Conservation (phyloP, 2,797 vertebrate genomes). For the Phataginus tetradactyla region DNA sequence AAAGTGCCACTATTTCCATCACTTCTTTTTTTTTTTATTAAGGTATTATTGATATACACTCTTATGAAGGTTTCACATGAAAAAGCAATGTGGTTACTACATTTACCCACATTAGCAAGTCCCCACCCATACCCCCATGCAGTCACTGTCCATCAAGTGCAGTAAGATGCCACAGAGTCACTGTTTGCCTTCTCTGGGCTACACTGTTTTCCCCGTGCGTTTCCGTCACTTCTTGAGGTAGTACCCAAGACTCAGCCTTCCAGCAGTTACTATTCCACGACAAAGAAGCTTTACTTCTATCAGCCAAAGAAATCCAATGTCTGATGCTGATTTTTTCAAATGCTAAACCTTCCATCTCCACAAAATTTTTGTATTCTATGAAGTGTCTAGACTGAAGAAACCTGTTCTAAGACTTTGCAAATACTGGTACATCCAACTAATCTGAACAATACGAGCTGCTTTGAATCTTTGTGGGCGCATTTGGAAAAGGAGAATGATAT, state of each 20-base stretch:
- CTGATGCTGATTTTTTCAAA: conserved; percentile 31
- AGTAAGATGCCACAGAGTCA: too few species aligned
- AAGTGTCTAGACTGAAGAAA: conserved; percentile 7
- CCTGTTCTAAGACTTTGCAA: conserved; percentile 7
- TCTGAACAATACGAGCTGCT: conserved; percentile 31
- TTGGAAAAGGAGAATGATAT: conserved; percentile 40
- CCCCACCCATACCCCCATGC: too few species aligned
- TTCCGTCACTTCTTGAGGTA: background rate
- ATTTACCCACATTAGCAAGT: too few species aligned
- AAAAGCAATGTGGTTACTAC: too few species aligned
- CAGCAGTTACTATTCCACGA: conserved; percentile 16
- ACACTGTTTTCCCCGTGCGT: too few species aligned
- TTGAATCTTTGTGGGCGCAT: background rate
- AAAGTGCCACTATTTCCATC: background rate
- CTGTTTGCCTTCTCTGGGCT: too few species aligned
- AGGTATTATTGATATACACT: too few species aligned
- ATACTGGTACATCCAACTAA: background rate
- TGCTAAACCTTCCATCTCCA: background rate
- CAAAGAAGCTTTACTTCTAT: background rate
- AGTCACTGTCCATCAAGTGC: too few species aligned
- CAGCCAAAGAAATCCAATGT: conserved; percentile 33
- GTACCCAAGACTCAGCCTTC: conserved; percentile 13
- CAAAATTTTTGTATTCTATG: background rate
- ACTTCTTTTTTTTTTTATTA: too few species aligned
- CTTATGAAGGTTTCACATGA: too few species aligned